Evolutionary conservation across 2,888 invertebrate species (phyloP).

Genomic region (Patella depressa): DNA sequence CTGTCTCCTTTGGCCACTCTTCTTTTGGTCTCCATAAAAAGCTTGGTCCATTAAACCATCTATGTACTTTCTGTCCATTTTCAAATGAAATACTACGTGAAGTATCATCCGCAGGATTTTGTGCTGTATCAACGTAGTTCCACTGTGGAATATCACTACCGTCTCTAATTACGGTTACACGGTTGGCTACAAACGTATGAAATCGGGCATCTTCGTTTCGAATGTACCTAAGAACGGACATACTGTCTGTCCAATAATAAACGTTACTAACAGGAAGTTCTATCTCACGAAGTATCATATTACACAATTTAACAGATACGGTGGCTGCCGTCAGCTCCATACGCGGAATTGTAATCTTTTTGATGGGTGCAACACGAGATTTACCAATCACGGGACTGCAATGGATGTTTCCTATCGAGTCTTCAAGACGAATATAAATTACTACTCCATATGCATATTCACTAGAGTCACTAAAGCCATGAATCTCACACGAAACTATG

Average conservation of each 20-base stretch:
- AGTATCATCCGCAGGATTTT: background rate
- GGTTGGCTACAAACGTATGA: background rate
- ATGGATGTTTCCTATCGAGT: conserved; percentile 2
- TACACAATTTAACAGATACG: background rate
- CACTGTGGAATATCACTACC: background rate
- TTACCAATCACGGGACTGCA: background rate
- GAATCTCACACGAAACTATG: background rate
- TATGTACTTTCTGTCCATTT: too few relatives aligned
- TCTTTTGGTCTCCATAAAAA: too few relatives aligned
- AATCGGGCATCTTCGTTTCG: background rate
- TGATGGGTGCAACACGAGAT: conserved; percentile 15
- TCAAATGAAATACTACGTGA: background rate
- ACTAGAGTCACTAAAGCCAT: conserved; percentile 15
- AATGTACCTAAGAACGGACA: background rate
- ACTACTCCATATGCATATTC: conserved; percentile 9
- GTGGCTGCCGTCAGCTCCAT: background rate
- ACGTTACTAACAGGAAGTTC: background rate
- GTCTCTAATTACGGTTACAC: background rate
- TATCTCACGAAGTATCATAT: background rate
- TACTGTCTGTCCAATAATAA: too few relatives aligned
- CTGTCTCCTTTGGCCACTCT: too few relatives aligned
- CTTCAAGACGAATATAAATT: background rate
- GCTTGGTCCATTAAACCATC: background rate
- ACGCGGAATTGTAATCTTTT: conserved; percentile 4
- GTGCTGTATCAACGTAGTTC: background rate